Evolutionary conservation across 2,113 vertebrate species (phyloP), one percentile per base, ranked within the genome.

Genomic region (Heterotilapia buettikoferi): DNA sequence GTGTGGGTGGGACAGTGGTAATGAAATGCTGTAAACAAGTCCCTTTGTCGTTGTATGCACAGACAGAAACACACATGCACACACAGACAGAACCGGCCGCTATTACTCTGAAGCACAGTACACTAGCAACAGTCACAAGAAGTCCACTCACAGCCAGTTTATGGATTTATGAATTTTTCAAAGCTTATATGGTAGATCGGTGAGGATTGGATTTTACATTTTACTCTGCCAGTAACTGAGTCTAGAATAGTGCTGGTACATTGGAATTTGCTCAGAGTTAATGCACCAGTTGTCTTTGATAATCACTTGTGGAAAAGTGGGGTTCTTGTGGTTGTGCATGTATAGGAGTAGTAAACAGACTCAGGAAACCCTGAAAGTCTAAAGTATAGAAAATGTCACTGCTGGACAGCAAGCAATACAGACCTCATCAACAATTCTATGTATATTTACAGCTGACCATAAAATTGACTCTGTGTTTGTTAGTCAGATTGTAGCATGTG

Each of bases 81-180:
- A 84, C 38, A 3, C n/a, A 47, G 13, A 45, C 36, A 80, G 11
- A 86, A 38, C 13, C 6, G 76, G 11, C 59, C 3, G 1, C 47
- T 78, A 90, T 87, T 56, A 87, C 57, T 84, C 53, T 85, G 16
- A 84, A 86, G 68, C 68, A 79, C 73, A 90, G 63, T 24, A 84
- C 80, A 87, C 57, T 19, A 85, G 83, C 54, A 71, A 79, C 71
- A 68, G 33, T 85, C 87, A 66, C 24, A 50, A 78, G 52, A 80
- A 91, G 89, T 84, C 68, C 61, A 52, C 87, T 84, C 66, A 80
- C 38, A 31, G 54, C 29, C 78, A 86, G 6, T 89, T 92, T 61
- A 91, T 90, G 84, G 84, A 83, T 93, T 83, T 84, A 89, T 92
- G 66, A 76, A 86, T 92, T 80, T 86, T 93, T 86, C 83, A 92